Conservation (phyloP, 2,888 invertebrate species). For the Cryptophagus acutangulus region DNA sequence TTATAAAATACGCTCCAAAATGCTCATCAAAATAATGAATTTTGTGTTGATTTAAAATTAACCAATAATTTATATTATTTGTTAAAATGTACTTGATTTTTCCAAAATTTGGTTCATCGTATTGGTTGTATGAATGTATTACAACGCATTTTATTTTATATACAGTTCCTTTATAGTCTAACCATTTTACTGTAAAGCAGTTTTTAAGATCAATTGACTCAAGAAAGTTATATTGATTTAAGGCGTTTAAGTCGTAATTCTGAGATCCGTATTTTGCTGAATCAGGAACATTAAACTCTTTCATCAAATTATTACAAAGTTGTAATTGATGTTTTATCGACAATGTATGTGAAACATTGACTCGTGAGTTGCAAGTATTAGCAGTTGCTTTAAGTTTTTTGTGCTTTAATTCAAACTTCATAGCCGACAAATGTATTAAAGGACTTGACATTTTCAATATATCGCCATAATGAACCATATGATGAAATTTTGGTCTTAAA, state of each 20-base stretch:
- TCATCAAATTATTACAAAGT: not conserved
- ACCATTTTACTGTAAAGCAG: not conserved
- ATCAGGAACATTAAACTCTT: not conserved
- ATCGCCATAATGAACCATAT: conserved; percentile 1
- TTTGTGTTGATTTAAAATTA: not conserved
- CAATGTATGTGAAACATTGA: not conserved
- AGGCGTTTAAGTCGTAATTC: not conserved
- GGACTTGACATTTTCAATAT: not conserved
- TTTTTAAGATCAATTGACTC: not conserved
- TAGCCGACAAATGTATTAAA: conserved; percentile 1
- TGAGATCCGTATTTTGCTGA: not conserved
- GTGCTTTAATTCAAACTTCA: conserved; percentile 1
- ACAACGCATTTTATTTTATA: not conserved
- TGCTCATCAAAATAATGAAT: conserved; percentile 1
- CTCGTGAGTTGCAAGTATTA: not conserved
- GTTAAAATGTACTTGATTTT: not conserved
- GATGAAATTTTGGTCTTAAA: not conserved
- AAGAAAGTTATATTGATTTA: not conserved
- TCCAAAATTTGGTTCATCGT: not conserved
- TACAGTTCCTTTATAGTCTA: not conserved
- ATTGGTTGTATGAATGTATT: not conserved
- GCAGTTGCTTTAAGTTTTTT: not conserved
- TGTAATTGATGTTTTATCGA: not conserved
- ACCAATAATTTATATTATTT: not conserved
- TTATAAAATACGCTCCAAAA: conserved; percentile 1